Base-by-base conservation (phyloP, 2,797 vertebrate genomes). In the Sebastes nivosus region DNA sequence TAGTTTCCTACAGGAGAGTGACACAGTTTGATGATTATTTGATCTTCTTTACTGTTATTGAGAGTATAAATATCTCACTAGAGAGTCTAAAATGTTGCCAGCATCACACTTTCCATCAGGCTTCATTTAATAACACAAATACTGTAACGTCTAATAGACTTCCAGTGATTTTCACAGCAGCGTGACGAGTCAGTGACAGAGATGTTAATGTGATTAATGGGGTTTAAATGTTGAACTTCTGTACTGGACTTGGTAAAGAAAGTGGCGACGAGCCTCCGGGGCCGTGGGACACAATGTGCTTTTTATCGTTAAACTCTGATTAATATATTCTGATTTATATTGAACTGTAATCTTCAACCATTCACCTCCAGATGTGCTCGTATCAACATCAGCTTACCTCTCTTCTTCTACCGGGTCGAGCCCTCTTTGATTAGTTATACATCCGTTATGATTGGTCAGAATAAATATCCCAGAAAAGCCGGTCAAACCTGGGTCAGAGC, bases 291-390 rank as follows among this genome's bases (percentile, higher is more conserved):
- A 71, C 79, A 1, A 75, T 91, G 90, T 91, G 90, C 88, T 92
- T 86, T 66, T 67, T 25, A 32, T 14, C 18, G 20, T 70, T 50
- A 24, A 14, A 70, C 18, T 83, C 57, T 82, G 63, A 80, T 89
- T 65, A 69, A 80, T 50, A 68, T 61, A 68, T 18, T 50, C 42
- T 20, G 34, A 79, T 59, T 75, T 36, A 69, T 65, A 67, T 38
- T 36, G 9, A 38, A 80, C 36, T 64, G 29, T 73, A 18, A 75
- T 60, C 27, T 75, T 63, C 42, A 68, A 63, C 46, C 58, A 18
- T 69, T 77, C 42, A 27, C 74, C 80, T 79, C 63, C 32, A 46
- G 2, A 46, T 93, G 93, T 92, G 92, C 91, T 92, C 86, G 1
- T 8, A 32, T 20, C 0, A 11, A n/a, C 32, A 11, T 30, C 9